Percentiles rank a stretch among this genome's conserved stretches.
Conservation (phyloP, 2,888 invertebrate genomes). For the Geophilus truncorum region DNA sequence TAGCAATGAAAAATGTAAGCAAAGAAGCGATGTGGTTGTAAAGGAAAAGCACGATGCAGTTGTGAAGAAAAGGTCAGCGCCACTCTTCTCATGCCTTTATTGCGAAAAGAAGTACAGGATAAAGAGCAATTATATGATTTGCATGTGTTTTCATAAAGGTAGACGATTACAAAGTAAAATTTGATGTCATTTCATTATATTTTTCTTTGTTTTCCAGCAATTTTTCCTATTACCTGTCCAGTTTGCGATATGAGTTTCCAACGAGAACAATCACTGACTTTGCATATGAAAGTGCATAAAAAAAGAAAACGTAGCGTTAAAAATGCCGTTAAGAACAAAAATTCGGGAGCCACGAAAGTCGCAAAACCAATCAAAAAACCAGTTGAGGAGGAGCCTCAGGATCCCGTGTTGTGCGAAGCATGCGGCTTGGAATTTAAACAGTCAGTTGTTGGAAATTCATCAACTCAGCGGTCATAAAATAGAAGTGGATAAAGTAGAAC, state of each 20-base stretch:
- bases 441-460: background rate
- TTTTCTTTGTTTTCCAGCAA: background rate
- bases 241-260: slow-evolving; percentile 3
- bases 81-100: background rate
- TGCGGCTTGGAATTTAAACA: slow-evolving; percentile 2
- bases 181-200: no score
- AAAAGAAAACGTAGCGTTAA: background rate
- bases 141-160: no score
- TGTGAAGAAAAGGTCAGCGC: no score
- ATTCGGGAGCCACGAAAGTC: background rate
- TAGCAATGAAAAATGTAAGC: no score
- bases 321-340: background rate
- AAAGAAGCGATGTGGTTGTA: no score
- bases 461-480: background rate
- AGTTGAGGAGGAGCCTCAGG: background rate
- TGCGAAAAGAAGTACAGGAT: no score
- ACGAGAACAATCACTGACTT: background rate
- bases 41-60: no score
- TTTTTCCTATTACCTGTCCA: background rate
- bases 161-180: no score
- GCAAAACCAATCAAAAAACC: background rate
- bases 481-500: no score
- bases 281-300: slow-evolving; percentile 8
- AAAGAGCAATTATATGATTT: background rate
- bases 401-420: no score